Conservation (phyloP, 2,797 vertebrate species). For the Notamacropus eugenii region DNA sequence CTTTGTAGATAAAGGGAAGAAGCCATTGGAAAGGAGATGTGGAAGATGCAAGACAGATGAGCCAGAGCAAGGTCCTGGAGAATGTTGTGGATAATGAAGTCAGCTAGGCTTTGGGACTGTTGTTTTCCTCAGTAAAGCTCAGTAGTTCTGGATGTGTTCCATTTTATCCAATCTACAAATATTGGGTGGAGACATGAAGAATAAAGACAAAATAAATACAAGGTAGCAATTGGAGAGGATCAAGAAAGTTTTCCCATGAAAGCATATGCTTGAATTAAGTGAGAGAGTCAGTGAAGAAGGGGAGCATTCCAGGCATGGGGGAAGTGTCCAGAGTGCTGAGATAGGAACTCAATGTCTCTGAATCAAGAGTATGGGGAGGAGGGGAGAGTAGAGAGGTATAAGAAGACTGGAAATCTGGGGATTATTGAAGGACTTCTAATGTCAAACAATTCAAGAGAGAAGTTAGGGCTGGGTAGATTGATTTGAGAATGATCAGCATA, state of each 20-base stretch:
- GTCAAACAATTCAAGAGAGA: neutral
- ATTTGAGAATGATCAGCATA: neutral
- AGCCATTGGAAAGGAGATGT: neutral
- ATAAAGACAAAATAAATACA: neutral
- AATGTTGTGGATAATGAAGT: neutral
- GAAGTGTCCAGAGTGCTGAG: neutral
- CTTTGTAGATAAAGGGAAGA: neutral
- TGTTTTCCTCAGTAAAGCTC: neutral
- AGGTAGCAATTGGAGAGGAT: neutral
- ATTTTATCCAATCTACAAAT: neutral
- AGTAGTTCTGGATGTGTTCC: neutral
- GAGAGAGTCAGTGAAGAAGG: neutral
- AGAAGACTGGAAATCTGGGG: neutral
- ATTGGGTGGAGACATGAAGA: neutral
- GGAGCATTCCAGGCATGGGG: neutral
- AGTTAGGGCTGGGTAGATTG: neutral
- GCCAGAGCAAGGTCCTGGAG: neutral
- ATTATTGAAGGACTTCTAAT: neutral
- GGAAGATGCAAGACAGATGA: neutral
- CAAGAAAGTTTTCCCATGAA: neutral
- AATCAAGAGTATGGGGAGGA: neutral
- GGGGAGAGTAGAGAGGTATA: neutral
- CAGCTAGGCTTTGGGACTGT: neutral
- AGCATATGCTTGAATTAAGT: neutral
- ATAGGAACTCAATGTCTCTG: neutral